Base-by-base conservation (phyloP, 2,113 vertebrate genomes). In the Chunga burmeisteri region DNA sequence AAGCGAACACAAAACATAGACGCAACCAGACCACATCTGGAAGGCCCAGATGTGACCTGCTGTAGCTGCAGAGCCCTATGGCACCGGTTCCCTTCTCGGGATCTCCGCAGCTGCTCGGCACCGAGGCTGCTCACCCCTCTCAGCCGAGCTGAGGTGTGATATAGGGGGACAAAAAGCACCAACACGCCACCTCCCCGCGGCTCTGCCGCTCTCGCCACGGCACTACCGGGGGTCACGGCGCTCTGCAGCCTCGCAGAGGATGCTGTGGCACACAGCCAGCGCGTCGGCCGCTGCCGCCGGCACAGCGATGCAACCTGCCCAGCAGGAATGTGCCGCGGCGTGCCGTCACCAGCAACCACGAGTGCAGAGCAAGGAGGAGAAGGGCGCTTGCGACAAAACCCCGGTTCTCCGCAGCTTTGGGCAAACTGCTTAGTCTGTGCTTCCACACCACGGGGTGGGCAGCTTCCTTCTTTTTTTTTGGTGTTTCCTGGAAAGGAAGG, bases 291-390 rank as follows among this genome's bases (percentile, higher is more conserved):
- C 56, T 22, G 56, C 20, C 9, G 13, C 32, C 56, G 5, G 62
- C 53, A 3, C 25, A 42, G 63, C 18, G 8, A 25, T 3, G 66
- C 52, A 21, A 23, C 36, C 58, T 16, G 66, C 56, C 40, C 47
- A 4, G 30, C 19, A 30, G 63, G 53, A 49, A 15, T 0, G 13
- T 8, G 61, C 61, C 16, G n/a, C 10, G 7, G 17, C 1, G 14
- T 4, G 27, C 15, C 22, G 5, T 18, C 2, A 2, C 71, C 56
- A 38, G 56, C 42, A 29, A 25, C 36, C 0, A 1, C 26, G 47
- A 14, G 50, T 0, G 6, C 25, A 1, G 10, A 26, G 63, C 3
- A 10, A 75, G 29, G 36, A 68, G 70, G 23, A 30, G 79, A 34
- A 38, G 4, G 12, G 26, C 4, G 5, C 27, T 10, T 2, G 56